These are phyloP conservation scores for Drosophila pectinifera DNA, from an alignment of 1,140 invertebrate species.

Conservation along the genomic window DNA sequence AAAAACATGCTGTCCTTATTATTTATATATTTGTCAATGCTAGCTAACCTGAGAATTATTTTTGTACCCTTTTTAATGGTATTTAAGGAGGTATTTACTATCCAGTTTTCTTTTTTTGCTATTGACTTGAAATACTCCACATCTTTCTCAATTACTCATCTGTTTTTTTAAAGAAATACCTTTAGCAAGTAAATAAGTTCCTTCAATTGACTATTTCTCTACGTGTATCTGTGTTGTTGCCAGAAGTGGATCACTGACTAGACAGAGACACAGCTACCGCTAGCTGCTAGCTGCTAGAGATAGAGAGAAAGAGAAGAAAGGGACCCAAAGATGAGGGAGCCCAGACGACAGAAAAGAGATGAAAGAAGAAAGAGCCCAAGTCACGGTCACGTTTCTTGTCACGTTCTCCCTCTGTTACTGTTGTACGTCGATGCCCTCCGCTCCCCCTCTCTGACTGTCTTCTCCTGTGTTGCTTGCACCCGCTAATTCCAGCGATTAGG, in stretches of 20 bases:
- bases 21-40: too few relatives aligned
- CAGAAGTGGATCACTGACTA: slow-evolving; percentile 47
- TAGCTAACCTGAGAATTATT: not conserved
- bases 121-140: not conserved
- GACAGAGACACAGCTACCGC: slow-evolving; percentile 11
- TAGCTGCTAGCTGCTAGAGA: not conserved
- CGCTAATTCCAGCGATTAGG: slow-evolving; percentile 16
- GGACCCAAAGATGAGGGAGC: not conserved
- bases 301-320: not conserved
- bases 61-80: not conserved
- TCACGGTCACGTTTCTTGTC: slow-evolving; percentile 81
- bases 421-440: slow-evolving; percentile 3
- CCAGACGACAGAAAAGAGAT: not conserved
- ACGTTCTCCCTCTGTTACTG: slow-evolving; percentile 58
- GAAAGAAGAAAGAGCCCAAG: slow-evolving; percentile 41
- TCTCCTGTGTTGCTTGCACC: slow-evolving; percentile 14
- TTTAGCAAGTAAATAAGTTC: not conserved
- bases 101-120: too few relatives aligned
- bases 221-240: slow-evolving; percentile 20
- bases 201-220: not conserved
- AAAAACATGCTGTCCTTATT: not conserved
- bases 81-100: too few relatives aligned
- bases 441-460: slow-evolving; percentile 6
- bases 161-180: too few relatives aligned
- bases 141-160: too few relatives aligned